These are phyloP conservation scores for Parapristionchus giblindavisi DNA, from an alignment of 2,888 invertebrate genomes.

Conservation along the genomic window DNA sequence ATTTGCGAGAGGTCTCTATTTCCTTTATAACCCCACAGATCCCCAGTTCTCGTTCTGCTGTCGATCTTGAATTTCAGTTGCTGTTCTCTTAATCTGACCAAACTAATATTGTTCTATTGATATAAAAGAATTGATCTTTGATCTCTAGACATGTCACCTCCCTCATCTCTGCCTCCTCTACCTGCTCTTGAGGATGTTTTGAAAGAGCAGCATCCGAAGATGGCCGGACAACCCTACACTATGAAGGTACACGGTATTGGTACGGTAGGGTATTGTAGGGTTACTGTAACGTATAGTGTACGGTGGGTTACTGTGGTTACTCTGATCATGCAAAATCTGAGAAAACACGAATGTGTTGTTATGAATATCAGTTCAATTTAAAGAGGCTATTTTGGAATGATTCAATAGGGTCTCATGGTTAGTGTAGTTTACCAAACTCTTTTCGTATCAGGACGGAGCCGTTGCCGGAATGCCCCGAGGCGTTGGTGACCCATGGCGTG, in stretches of 20 bases:
- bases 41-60: too few species aligned
- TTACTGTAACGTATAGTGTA: background rate
- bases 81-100: too few species aligned
- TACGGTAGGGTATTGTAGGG: background rate
- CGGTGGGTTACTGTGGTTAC: background rate
- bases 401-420: background rate
- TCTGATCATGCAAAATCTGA: background rate
- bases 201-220: conserved; percentile 39
- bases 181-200: conserved; percentile 37
- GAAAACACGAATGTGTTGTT: too few species aligned
- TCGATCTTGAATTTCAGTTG: too few species aligned
- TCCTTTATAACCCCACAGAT: too few species aligned
- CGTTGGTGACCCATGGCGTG: conserved; percentile 44
- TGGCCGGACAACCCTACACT: conserved; percentile 40
- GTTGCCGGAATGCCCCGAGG: conserved; percentile 39
- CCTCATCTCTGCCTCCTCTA: background rate
- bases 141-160: background rate
- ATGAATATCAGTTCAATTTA: too few species aligned
- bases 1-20: too few species aligned
- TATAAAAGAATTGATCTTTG: background rate
- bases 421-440: background rate
- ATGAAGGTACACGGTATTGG: conserved; percentile 40
- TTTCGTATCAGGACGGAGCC: conserved; percentile 28
- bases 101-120: too few species aligned
- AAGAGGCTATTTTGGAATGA: too few species aligned